Conservation (phyloP, 2,888 invertebrate species). For the Chloroclysta siterata region DNA sequence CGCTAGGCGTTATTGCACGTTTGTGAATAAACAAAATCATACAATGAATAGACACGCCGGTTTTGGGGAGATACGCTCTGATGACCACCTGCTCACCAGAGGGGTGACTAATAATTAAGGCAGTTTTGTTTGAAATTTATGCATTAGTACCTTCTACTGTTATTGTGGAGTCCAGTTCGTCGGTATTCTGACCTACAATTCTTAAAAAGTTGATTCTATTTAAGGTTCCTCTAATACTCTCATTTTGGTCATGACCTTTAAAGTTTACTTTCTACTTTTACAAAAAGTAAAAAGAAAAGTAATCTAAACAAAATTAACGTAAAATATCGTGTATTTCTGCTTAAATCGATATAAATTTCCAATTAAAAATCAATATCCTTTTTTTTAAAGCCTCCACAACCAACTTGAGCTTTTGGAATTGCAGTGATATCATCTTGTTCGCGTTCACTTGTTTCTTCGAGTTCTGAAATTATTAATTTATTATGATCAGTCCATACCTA, state of each 20-base stretch:
- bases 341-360: background rate
- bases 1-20: conserved; percentile 56
- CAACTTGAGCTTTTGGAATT: conserved; percentile 68
- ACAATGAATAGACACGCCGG: conserved; percentile 79
- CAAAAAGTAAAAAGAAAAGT: no score
- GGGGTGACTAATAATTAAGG: conserved; percentile 85
- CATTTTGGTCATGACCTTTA: background rate
- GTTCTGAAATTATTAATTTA: conserved; percentile 75
- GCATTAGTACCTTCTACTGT: conserved; percentile 59
- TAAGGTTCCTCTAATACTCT: background rate
- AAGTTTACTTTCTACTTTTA: background rate
- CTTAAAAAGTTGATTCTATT: background rate
- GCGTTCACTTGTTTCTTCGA: conserved; percentile 83
- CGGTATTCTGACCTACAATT: conserved; percentile 15
- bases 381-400: conserved; percentile 85
- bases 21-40: conserved; percentile 69
- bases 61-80: conserved; percentile 84
- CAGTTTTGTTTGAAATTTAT: conserved; percentile 80
- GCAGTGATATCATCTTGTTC: conserved; percentile 86
- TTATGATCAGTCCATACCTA: background rate
- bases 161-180: conserved; percentile 15
- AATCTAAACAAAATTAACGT: background rate
- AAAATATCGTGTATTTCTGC: conserved; percentile 20
- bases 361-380: conserved; percentile 87
- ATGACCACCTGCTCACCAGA: conserved; percentile 63